Evolutionary conservation across 2,888 invertebrate genomes (phyloP), one percentile per base, ranked within the genome.

Genomic region (Autographa gamma): DNA sequence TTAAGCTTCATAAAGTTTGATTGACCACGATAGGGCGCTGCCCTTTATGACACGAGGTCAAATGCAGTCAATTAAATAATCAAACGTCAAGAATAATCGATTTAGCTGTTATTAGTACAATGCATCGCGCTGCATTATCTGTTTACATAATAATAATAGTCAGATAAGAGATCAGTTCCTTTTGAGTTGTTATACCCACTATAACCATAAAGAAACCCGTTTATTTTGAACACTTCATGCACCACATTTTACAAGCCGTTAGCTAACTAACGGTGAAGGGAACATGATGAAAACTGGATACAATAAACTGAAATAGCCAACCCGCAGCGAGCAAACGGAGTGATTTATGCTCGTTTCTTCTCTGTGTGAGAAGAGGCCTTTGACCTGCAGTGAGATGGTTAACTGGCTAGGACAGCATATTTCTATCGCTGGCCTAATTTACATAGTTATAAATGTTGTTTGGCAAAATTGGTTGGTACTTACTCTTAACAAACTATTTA

Each of bases 11-110:
- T 32, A 85, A 84, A 81, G 81, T 77, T 86, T 88, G 85, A 89
- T 89, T 86, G 83, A 74, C 79, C 86, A 79, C 86, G 82, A 88
- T 81, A 89, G 89, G 90, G 89, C 89, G 85, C 90, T 90, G 93
- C 89, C 91, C 93, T 91, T 87, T 85, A 83, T 84, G 79, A 82
- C 84, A 77, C 77, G 84, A 83, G 88, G 88, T 87, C 88, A 91
- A 92, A 87, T 88, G 89, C 86, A 90, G 93, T 93, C 91, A 95
- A 95, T 95, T 92, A 88, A 89, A 91, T 93, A 88, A 93, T 81
- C 74, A 79, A 79, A 61, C 63, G 41, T 31, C 64, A 68, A 70
- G 73, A 73, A 69, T 56, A 62, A 70, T 61, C 62, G 61, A 71
- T 34, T 69, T 60, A 66, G 68, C 60, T 43, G 18, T 66, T 60